Percentiles rank a stretch among this genome's conserved stretches.
Conservation (phyloP, 2,888 invertebrate species). For the Tipula unca region DNA sequence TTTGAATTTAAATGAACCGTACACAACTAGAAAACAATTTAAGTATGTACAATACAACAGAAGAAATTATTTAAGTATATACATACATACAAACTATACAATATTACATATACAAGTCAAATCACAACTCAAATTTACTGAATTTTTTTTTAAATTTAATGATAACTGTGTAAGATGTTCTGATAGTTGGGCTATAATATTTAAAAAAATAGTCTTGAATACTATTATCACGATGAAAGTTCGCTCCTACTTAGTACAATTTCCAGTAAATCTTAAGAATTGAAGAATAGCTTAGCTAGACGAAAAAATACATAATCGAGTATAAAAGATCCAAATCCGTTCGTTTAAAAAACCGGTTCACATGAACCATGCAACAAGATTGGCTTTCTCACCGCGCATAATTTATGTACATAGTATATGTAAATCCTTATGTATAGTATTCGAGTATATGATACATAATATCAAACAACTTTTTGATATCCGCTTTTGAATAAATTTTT, state of each 20-base stretch:
- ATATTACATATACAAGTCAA: neutral
- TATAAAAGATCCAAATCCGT: neutral
- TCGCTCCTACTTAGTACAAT: too few species aligned
- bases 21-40: neutral
- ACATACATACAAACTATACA: neutral
- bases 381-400: neutral
- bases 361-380: neutral
- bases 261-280: too few species aligned
- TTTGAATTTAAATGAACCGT: constrained; percentile 14
- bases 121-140: neutral
- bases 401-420: neutral
- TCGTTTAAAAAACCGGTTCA: neutral
- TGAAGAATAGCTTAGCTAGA: too few species aligned
- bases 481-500: neutral
- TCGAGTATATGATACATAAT: neutral
- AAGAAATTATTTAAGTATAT: neutral
- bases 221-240: too few species aligned
- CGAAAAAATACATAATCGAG: too few species aligned
- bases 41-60: neutral
- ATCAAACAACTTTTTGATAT: neutral
- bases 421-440: too few species aligned
- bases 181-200: too few species aligned
- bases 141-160: too few species aligned
- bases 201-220: too few species aligned
- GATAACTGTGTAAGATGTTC: too few species aligned